Conservation (phyloP, 2,797 vertebrate species). For the Danionella dracula region DNA sequence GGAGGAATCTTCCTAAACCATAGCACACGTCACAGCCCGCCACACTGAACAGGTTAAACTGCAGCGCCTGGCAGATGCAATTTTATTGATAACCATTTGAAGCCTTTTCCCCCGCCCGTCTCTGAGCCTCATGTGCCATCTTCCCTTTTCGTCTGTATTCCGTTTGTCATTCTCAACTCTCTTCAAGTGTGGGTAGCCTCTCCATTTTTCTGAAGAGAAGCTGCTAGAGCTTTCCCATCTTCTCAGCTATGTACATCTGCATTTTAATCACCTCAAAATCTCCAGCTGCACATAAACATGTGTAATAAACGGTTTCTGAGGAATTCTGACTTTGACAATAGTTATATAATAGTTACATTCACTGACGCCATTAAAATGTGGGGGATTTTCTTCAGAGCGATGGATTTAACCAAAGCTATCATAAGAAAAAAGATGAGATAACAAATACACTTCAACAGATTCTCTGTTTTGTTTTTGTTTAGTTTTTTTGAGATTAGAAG, state of each 20-base stretch:
- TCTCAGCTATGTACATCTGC: conserved; percentile 48
- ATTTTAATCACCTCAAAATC: conserved; percentile 68
- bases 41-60: conserved; percentile 74
- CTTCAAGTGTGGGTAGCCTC: conserved; percentile 60
- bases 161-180: conserved; percentile 63
- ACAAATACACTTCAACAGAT: no score
- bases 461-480: no score
- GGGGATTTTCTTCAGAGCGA: no score
- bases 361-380: no score
- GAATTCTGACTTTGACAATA: conserved; percentile 61
- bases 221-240: conserved; percentile 23
- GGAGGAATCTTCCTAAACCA: conserved; percentile 60
- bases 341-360: no score
- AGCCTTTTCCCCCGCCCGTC: conserved; percentile 53
- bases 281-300: conserved; percentile 70
- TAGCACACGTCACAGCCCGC: conserved; percentile 65
- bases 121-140: conserved; percentile 56
- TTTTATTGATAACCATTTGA: conserved; percentile 75
- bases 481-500: no score
- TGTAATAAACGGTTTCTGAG: conserved; percentile 68
- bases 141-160: conserved; percentile 63
- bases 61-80: conserved; percentile 68
- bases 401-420: no score
- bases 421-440: no score
- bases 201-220: conserved; percentile 37